Evolutionary conservation across 2,113 vertebrate genomes (phyloP).

Genomic region (Dasyurus viverrinus): DNA sequence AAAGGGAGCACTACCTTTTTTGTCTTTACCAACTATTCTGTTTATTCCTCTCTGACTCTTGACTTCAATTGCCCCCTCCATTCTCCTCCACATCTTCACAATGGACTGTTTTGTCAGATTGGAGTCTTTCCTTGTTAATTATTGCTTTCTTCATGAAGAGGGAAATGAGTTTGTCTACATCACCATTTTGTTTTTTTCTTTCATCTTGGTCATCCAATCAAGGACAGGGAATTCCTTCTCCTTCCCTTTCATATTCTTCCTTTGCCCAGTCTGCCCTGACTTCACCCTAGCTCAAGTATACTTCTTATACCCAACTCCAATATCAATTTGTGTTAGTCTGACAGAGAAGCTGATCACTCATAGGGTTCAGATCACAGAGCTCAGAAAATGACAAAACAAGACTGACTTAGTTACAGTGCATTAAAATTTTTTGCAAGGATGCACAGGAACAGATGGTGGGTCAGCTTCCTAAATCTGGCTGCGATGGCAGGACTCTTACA

Average conservation of each 20-base stretch:
- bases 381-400: not conserved
- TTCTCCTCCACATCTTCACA: constrained; percentile 7
- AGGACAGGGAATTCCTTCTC: not conserved
- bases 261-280: not conserved
- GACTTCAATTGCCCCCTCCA: constrained; percentile 5
- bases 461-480: not conserved
- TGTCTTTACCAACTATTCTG: not conserved
- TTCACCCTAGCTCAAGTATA: not conserved
- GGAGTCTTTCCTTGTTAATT: not conserved
- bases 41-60: constrained; percentile 39
- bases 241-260: not conserved
- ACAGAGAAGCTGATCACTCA: not conserved
- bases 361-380: not conserved
- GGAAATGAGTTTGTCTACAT: constrained; percentile 16
- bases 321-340: not conserved
- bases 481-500: not conserved
- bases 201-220: not conserved
- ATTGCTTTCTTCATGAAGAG: not conserved
- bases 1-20: constrained; percentile 6
- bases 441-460: not conserved
- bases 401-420: not conserved
- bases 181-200: not conserved
- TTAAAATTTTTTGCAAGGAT: not conserved
- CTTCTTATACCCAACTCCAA: not conserved
- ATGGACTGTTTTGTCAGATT: not conserved